Evolutionary conservation across 2,113 vertebrate genomes (phyloP).

Genomic region (Sorex fumeus): DNA sequence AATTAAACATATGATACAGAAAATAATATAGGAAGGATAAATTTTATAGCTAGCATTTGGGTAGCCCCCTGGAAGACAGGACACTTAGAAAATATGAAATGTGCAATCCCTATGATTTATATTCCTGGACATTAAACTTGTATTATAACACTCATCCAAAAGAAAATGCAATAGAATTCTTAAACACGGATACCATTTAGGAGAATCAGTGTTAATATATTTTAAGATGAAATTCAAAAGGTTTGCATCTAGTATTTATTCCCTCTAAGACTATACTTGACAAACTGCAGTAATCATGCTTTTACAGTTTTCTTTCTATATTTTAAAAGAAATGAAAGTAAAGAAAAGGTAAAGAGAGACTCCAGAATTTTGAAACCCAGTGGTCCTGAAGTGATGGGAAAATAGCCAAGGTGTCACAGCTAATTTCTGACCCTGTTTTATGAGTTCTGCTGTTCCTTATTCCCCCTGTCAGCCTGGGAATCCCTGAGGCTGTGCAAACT

Average conservation of each 20-base stretch:
- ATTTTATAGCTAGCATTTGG: conserved; percentile 30
- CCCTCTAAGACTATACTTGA: conserved; percentile 80
- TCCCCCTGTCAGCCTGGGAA: conserved; percentile 91
- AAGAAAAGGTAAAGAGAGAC: conserved; percentile 82
- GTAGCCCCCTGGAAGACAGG: background rate
- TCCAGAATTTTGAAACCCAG: conserved; percentile 87
- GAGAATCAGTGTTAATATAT: conserved; percentile 74
- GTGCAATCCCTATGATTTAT: conserved; percentile 59
- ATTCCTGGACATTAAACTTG: conserved; percentile 73
- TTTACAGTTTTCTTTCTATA: conserved; percentile 50
- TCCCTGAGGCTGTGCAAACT: conserved; percentile 91
- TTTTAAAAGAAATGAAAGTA: conserved; percentile 77
- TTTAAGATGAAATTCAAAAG: conserved; percentile 78
- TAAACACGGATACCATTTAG: conserved; percentile 78
- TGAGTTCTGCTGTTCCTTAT: conserved; percentile 90
- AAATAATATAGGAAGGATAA: conserved; percentile 52
- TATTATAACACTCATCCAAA: conserved; percentile 58
- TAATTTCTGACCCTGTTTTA: conserved; percentile 91
- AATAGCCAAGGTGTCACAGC: conserved; percentile 90
- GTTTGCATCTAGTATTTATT: conserved; percentile 77
- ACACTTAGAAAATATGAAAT: conserved; percentile 58
- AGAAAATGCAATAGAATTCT: conserved; percentile 75
- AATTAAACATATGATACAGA: conserved; percentile 61
- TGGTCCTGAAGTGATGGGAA: conserved; percentile 89
- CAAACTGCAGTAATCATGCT: conserved; percentile 67